A percentile compares a stretch with the other conserved stretches of the same genome.
phyloP scores from a whole-genome alignment of 2,888 invertebrate genomes.

The Macrophya alboannulata region DNA sequence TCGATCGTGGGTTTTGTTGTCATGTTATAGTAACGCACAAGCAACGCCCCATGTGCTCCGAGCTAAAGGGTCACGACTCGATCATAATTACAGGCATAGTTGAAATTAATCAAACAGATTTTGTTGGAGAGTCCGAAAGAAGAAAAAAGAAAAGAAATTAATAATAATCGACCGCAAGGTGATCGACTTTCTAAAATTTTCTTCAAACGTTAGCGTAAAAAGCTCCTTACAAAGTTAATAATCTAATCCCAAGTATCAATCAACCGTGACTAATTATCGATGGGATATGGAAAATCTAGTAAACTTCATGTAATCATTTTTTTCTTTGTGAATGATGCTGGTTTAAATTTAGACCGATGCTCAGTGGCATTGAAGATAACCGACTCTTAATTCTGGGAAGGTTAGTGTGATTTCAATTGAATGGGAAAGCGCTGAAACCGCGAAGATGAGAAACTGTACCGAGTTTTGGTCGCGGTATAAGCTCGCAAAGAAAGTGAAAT shows the following conservation, averaged over 20 bases:
- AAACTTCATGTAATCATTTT: neutral
- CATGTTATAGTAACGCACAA: conserved; percentile 12
- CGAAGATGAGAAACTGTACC: conserved; percentile 36
- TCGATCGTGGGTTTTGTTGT: conserved; percentile 45
- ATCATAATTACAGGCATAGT: neutral
- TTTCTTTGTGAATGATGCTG: neutral
- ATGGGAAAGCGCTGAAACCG: conserved; percentile 45
- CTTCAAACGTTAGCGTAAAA: neutral
- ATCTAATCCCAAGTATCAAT: neutral
- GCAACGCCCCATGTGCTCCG: conserved; percentile 27
- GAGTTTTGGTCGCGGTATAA: neutral
- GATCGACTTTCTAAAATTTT: conserved; percentile 19
- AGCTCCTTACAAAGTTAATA: neutral
- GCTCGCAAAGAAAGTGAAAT: conserved; percentile 8
- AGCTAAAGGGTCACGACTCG: neutral
- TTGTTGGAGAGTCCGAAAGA: neutral
- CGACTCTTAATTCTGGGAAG: neutral
- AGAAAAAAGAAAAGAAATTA: no score
- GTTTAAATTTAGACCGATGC: neutral
- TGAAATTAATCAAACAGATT: neutral
- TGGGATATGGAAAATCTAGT: neutral
- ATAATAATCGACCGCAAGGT: neutral
- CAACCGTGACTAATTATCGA: neutral
- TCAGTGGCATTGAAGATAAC: neutral
- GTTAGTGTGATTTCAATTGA: neutral